These are phyloP conservation scores for Danionella cerebrum DNA, from an alignment of 2,113 vertebrate species.

Conservation along the genomic window DNA sequence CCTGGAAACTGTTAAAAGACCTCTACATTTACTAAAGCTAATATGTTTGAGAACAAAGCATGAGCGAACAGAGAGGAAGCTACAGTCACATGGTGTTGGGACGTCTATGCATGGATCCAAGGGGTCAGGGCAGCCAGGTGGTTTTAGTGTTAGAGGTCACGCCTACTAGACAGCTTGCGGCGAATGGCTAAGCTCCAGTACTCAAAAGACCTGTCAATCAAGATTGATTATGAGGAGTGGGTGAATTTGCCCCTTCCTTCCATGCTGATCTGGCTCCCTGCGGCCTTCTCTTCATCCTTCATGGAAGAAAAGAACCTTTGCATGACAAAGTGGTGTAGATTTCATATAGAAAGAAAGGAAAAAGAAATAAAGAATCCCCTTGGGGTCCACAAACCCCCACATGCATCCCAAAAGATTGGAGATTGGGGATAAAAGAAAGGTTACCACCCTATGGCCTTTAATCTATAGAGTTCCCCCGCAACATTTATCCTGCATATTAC, in stretches of 20 bases:
- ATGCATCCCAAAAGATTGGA: slow-evolving; percentile 29
- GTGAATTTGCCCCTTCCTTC: slow-evolving; percentile 4
- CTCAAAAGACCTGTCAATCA: slow-evolving; percentile 64
- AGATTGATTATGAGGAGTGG: slow-evolving; percentile 45
- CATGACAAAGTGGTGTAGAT: slow-evolving; percentile 65
- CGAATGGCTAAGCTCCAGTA: slow-evolving; percentile 40
- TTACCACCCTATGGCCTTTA: slow-evolving; percentile 11
- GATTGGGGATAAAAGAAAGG: slow-evolving; percentile 33
- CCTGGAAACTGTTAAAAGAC: neutral
- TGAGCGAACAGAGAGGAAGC: neutral
- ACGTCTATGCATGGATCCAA: slow-evolving; percentile 44
- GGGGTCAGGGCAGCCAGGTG: slow-evolving; percentile 58
- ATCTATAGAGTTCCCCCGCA: neutral
- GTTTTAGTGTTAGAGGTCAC: slow-evolving; percentile 56
- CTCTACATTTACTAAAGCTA: neutral
- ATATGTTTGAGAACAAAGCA: neutral
- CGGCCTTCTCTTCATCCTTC: slow-evolving; percentile 46
- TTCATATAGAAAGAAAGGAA: slow-evolving; percentile 30
- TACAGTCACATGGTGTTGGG: neutral
- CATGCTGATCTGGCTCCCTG: neutral
- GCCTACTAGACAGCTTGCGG: slow-evolving; percentile 47
- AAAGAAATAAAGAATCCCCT: slow-evolving; percentile 47
- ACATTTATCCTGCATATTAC: neutral
- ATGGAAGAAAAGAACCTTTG: slow-evolving; percentile 59
- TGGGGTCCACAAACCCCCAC: slow-evolving; percentile 50